Evolutionary conservation across 2,797 vertebrate genomes (phyloP).

Genomic region (Zalophus californianus): DNA sequence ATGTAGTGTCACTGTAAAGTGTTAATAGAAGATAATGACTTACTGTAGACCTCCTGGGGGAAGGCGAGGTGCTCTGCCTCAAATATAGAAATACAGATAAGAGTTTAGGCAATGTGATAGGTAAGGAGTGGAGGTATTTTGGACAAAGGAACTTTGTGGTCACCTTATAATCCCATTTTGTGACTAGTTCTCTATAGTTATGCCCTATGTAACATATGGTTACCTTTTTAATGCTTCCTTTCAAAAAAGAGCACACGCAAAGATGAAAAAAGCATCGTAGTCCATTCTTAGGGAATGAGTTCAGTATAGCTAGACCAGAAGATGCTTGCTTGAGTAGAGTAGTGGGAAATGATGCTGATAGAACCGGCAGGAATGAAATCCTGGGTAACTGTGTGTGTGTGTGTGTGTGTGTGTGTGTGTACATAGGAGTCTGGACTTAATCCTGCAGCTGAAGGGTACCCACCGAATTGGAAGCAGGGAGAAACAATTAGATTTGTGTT

Average conservation of each 20-base stretch:
- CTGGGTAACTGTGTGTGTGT: background rate
- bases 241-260: background rate
- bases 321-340: background rate
- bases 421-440: background rate
- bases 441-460: background rate
- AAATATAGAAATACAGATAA: background rate
- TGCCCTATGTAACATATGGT: background rate
- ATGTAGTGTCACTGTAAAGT: slow-evolving; percentile 19
- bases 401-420: too few species aligned
- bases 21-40: background rate
- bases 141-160: slow-evolving; percentile 12
- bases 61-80: background rate
- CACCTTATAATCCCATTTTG: background rate
- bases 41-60: background rate
- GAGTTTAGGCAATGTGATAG: background rate
- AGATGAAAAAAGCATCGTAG: background rate
- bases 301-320: background rate
- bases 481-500: background rate
- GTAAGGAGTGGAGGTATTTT: background rate
- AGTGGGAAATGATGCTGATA: background rate
- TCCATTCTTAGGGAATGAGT: background rate
- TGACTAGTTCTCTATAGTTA: background rate
- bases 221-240: slow-evolving; percentile 18
- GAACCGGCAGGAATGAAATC: background rate
- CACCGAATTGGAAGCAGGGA: background rate